Base-by-base conservation (phyloP, 92 coral and sea anemone species). In the Hydrozoanthus gracilis region DNA sequence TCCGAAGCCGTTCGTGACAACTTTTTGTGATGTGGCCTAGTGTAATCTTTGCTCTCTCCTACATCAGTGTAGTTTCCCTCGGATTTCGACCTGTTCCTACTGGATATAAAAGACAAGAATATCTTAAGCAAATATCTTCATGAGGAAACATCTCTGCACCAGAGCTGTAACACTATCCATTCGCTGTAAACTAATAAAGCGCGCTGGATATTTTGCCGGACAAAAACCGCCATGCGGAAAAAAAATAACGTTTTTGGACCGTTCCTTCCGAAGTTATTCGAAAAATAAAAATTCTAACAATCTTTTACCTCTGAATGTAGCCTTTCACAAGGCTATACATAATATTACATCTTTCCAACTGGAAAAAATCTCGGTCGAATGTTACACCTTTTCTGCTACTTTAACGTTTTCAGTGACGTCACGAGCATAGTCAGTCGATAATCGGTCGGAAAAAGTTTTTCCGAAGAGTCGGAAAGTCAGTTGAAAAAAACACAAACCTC, bases 251-350 rank as follows among this genome's bases (percentile, higher is more conserved):
- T 58, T 3, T 27, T 27, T 2, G 39, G 39, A 2, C 39, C 39
- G 39, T 27, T 27, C 39, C 39, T 27, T 27, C 39, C 39, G 2
- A 27, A 27, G 39, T 27, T 27, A 27, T 27, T 68, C 15, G 46
- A 6, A 27, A 18, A 68, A 35, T 20, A 8, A 35, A 45, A 68
- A 68, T 5, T 10, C 46, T 20, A 17, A 48, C 73, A 9, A 27
- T 68, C 10, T 35, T 27, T 68, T 88, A 94, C 98, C 94, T 94
- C 54, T 93, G 86, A 52, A 87, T 83, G 87, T 94, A 94, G 89
- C 98, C 98, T 86, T 90, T 94, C 12, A 94, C 89, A 82, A 94
- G 88, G 88, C 98, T 89, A 86, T 94, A 94, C 98, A 94, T 94
- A 72, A 51, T 84, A 91, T 73, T 80, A 80, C 85, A 80, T 80